Conservation (phyloP, 2,888 invertebrate species). For the Pandemis cinnamomeana region DNA sequence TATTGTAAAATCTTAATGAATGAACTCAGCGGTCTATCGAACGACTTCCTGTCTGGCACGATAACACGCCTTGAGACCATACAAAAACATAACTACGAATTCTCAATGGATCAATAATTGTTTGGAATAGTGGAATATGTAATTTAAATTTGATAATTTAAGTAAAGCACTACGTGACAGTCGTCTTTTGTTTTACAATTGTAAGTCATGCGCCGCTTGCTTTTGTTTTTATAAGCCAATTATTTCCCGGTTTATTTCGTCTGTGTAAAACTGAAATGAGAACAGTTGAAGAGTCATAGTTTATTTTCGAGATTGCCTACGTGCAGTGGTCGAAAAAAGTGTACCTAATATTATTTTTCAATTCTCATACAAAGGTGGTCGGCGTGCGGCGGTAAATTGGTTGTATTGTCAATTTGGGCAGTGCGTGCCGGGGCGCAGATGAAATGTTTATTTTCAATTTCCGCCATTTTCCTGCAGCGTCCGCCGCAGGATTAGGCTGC, state of each 20-base stretch:
- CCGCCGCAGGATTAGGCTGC: constrained; percentile 78
- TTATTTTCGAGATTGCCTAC: constrained; percentile 79
- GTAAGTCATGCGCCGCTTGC: not conserved
- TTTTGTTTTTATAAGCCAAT: not conserved
- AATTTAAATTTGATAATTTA: not conserved
- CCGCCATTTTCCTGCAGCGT: constrained; percentile 79
- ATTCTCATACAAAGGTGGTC: constrained; percentile 84
- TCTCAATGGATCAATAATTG: constrained; percentile 30
- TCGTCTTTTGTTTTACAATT: not conserved
- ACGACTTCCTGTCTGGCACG: constrained; percentile 67
- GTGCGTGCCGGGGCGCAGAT: constrained; percentile 82
- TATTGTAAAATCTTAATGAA: constrained; percentile 75
- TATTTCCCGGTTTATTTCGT: not conserved
- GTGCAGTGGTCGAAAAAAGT: constrained; percentile 74
- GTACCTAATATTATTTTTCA: constrained; percentile 82
- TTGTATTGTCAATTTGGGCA: constrained; percentile 85
- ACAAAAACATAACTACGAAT: constrained; percentile 24
- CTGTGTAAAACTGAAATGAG: constrained; percentile 29
- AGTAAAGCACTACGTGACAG: constrained; percentile 7
- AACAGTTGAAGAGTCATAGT: constrained; percentile 63
- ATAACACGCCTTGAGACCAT: constrained; percentile 57
- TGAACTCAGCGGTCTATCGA: constrained; percentile 58
- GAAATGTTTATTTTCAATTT: constrained; percentile 85
- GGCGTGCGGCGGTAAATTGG: constrained; percentile 81
- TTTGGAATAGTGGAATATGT: not conserved